Conservation (phyloP, 2,888 invertebrate species). For the Rutpela maculata region DNA sequence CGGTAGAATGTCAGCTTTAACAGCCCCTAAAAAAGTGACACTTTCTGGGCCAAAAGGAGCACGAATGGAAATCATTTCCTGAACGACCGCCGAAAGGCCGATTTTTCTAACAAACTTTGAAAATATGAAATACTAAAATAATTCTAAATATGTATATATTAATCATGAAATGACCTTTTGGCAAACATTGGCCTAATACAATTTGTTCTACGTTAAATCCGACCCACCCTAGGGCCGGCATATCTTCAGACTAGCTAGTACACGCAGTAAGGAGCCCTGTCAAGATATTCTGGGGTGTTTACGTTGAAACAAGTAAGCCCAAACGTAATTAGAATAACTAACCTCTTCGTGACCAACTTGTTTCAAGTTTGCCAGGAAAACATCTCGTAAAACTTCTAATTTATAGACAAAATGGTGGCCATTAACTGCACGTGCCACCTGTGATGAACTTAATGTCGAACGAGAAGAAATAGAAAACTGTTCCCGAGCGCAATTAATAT, state of each 20-base stretch:
- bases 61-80: no score
- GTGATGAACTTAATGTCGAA: background rate
- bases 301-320: conserved; percentile 25
- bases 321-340: conserved; percentile 40
- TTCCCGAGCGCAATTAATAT: background rate
- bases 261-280: conserved; percentile 8
- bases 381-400: conserved; percentile 29
- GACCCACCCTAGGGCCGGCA: no score
- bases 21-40: no score
- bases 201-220: no score
- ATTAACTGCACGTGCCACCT: background rate
- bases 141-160: no score
- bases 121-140: no score
- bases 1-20: no score
- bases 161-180: no score
- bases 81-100: no score
- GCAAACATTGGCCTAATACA: no score
- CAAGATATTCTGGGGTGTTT: conserved; percentile 28
- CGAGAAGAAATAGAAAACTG: background rate
- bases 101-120: no score
- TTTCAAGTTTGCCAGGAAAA: conserved; percentile 14
- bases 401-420: conserved; percentile 22
- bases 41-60: no score
- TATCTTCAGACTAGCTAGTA: background rate
- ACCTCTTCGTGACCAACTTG: conserved; percentile 31